Conservation (phyloP, 2,113 vertebrate species). For the Lampris incognitus region DNA sequence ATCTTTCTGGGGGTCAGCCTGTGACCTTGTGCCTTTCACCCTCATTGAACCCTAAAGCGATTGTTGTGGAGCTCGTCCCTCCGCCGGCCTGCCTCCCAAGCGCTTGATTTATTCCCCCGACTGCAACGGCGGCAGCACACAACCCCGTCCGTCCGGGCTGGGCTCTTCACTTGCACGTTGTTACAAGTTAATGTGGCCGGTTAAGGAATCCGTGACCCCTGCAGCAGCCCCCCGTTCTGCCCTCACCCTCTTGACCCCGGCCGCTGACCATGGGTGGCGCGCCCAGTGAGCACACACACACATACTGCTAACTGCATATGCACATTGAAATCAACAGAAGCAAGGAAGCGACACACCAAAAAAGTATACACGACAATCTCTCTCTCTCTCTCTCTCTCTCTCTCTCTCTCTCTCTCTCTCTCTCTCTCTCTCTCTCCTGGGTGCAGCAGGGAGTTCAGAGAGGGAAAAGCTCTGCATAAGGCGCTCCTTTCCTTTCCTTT, state of each 20-base stretch:
- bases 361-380: too few relatives aligned
- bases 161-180: conserved; percentile 74
- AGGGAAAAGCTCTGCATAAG: conserved; percentile 19
- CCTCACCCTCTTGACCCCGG: conserved; percentile 40
- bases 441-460: conserved; percentile 17
- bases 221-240: conserved; percentile 30
- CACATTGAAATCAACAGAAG: too few relatives aligned
- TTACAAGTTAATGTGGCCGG: conserved; percentile 73
- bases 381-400: too few relatives aligned
- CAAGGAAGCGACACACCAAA: too few relatives aligned
- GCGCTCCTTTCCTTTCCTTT: conserved; percentile 5
- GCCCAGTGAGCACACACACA: conserved; percentile 28
- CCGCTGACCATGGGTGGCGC: conserved; percentile 43
- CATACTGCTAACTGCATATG: not conserved
- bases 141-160: conserved; percentile 45
- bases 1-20: conserved; percentile 41
- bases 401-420: not conserved
- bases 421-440: conserved; percentile 8
- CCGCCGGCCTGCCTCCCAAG: conserved; percentile 51
- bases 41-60: conserved; percentile 50
- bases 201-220: conserved; percentile 74
- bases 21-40: conserved; percentile 59
- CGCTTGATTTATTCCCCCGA: conserved; percentile 68
- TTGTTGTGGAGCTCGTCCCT: conserved; percentile 57
- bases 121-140: conserved; percentile 21